Percentiles rank a stretch among this genome's conserved stretches.
These are phyloP conservation scores for Cantharis rustica DNA, from an alignment of 2,888 invertebrate species.

Conservation along the genomic window DNA sequence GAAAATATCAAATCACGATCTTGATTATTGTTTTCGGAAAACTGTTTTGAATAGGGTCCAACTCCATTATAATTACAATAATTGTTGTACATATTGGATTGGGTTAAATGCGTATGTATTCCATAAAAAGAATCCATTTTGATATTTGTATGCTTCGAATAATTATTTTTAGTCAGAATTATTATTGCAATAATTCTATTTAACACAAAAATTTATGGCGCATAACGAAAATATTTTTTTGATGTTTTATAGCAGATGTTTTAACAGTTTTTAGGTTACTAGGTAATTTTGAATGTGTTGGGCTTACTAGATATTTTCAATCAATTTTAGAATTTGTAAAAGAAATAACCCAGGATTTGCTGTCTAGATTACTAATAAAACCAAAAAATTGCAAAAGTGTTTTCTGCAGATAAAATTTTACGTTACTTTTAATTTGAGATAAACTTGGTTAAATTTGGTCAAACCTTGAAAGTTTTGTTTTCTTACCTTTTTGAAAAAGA, in stretches of 20 bases:
- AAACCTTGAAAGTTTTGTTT: too few relatives aligned
- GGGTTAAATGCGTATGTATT: background rate
- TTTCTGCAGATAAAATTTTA: too few relatives aligned
- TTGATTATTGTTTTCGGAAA: background rate
- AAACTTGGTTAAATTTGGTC: too few relatives aligned
- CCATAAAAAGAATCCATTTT: background rate
- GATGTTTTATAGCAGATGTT: background rate
- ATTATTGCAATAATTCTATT: background rate
- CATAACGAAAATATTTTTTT: background rate
- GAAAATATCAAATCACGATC: background rate
- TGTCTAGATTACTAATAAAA: too few relatives aligned
- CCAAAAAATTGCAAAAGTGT: too few relatives aligned
- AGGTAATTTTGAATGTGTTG: background rate
- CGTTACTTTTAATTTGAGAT: too few relatives aligned
- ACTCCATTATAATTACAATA: background rate
- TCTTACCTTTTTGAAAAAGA: too few relatives aligned
- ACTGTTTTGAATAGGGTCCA: background rate
- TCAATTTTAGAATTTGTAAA: too few relatives aligned
- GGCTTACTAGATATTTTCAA: background rate
- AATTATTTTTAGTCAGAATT: background rate
- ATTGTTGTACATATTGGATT: background rate
- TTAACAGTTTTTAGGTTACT: background rate
- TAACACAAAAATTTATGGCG: background rate
- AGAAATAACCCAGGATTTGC: too few relatives aligned
- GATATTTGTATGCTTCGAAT: background rate